These are phyloP conservation scores for Tolypeutes matacus DNA, from an alignment of 2,797 vertebrate genomes.

Conservation along the genomic window DNA sequence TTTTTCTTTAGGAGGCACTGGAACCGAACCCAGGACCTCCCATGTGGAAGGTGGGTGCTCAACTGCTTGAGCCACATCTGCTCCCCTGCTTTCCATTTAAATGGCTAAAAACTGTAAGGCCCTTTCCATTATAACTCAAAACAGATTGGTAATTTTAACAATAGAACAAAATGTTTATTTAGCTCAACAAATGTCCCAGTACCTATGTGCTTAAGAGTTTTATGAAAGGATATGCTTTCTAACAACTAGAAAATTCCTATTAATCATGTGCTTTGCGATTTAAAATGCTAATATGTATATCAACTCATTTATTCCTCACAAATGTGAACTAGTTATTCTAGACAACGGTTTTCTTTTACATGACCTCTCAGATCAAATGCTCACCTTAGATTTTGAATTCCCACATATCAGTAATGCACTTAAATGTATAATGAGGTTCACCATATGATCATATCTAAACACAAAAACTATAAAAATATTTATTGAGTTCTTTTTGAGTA, in stretches of 20 bases:
- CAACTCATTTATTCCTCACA: background rate
- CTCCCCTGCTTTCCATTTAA: background rate
- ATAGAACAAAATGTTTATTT: background rate
- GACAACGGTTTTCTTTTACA: background rate
- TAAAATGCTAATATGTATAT: background rate
- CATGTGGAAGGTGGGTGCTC: too few species aligned
- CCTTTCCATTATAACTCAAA: background rate
- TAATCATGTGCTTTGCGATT: background rate
- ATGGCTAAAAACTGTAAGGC: background rate
- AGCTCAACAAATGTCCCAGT: background rate
- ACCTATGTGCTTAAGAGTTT: background rate
- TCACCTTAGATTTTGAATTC: background rate
- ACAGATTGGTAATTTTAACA: background rate
- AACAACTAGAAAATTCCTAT: background rate
- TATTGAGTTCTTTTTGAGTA: slow-evolving; percentile 39
- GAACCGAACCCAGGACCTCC: too few species aligned
- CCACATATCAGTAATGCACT: background rate
- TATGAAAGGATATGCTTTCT: background rate
- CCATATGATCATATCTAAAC: background rate
- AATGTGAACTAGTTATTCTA: background rate
- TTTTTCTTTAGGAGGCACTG: too few species aligned
- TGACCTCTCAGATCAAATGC: background rate
- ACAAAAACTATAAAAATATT: background rate
- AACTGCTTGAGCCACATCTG: too few species aligned
- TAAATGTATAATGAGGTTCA: background rate